A percentile compares a stretch with the other conserved stretches of the same genome.
phyloP scores from a whole-genome alignment of 2,797 vertebrate species.

The Vireo griseus region DNA sequence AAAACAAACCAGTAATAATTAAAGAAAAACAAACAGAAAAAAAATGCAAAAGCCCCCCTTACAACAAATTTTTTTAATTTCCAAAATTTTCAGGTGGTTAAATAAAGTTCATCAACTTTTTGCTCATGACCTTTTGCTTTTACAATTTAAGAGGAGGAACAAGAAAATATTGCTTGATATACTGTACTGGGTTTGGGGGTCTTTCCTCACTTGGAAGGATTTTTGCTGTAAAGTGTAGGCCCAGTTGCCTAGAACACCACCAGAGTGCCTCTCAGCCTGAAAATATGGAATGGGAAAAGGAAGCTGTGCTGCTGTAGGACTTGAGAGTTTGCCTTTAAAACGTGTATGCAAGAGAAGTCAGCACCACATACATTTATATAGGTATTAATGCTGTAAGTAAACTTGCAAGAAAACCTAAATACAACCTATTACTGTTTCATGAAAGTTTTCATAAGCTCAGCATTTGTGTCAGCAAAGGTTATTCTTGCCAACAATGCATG shows the following conservation, averaged over 20 bases:
- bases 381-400: neutral
- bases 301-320: neutral
- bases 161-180: neutral
- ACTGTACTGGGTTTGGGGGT: fast-evolving
- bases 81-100: neutral
- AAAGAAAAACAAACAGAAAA: neutral
- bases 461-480: neutral
- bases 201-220: neutral
- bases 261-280: neutral
- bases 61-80: neutral
- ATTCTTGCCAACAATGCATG: neutral
- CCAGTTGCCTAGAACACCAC: neutral
- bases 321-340: neutral
- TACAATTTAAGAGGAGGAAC: neutral
- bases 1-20: neutral
- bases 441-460: neutral
- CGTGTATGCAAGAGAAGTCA: fast-evolving
- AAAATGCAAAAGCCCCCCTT: neutral
- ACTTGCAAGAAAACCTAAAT: neutral
- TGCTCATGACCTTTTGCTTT: neutral
- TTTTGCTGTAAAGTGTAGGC: neutral
- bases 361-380: neutral
- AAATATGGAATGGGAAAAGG: neutral
- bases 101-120: neutral
- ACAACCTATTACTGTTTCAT: neutral